These are phyloP conservation scores for Heliconius eleuchia DNA, from an alignment of 1,140 invertebrate genomes.

Conservation along the genomic window DNA sequence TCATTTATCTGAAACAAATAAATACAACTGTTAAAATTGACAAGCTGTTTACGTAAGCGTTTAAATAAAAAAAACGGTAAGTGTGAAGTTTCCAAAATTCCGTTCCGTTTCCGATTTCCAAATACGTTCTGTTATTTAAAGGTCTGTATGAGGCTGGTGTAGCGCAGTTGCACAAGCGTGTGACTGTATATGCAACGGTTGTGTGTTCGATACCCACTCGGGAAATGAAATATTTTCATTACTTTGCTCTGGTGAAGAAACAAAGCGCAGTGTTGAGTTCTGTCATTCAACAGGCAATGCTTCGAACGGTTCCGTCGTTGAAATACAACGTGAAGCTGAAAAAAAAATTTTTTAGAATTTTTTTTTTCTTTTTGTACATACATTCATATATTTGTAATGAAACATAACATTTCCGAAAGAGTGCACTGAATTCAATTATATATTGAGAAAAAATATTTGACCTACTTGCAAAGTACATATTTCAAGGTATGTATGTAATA, in stretches of 20 bases:
- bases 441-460: conserved; percentile 22
- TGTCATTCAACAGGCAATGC: too few species aligned
- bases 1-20: conserved; percentile 71
- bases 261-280: too few species aligned
- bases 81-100: too few species aligned
- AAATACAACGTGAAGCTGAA: too few species aligned
- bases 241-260: too few species aligned
- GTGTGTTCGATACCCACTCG: too few species aligned
- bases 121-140: background rate
- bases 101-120: background rate
- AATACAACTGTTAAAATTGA: conserved; percentile 32
- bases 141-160: background rate
- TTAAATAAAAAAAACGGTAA: background rate
- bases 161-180: too few species aligned
- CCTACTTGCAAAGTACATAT: conserved; percentile 17
- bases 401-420: background rate
- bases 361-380: too few species aligned
- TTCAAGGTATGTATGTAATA: conserved; percentile 20
- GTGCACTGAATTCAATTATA: background rate
- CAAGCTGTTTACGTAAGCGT: background rate
- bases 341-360: too few species aligned
- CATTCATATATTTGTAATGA: background rate
- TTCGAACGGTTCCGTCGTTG: too few species aligned
- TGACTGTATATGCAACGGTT: too few species aligned
- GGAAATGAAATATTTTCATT: too few species aligned